phyloP scores from a whole-genome alignment of 2,888 invertebrate species.

The Digitonthophagus gazella region DNA sequence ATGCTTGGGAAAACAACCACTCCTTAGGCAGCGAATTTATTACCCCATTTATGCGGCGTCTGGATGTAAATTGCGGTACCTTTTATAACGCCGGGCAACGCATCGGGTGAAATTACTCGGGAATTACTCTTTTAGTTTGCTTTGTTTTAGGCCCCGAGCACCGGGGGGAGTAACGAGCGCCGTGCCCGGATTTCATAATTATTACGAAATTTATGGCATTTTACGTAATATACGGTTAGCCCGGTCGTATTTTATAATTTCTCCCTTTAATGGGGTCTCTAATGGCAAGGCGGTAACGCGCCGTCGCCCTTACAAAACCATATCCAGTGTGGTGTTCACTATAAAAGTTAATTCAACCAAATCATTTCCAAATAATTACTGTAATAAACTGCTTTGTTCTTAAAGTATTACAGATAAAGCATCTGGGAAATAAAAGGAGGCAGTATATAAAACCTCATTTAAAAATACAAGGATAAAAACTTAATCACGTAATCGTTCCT shows the following conservation, averaged over 20 bases:
- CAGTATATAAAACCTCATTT: too few relatives aligned
- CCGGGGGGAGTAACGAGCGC: neutral
- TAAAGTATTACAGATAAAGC: too few relatives aligned
- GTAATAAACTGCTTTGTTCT: too few relatives aligned
- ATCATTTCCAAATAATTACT: neutral
- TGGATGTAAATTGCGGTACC: conserved; percentile 1
- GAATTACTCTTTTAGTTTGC: neutral
- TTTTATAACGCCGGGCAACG: conserved; percentile 4
- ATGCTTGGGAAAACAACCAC: neutral
- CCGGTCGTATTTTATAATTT: conserved; percentile 23
- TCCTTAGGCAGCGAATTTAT: conserved; percentile 8
- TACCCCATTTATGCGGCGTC: conserved; percentile 5
- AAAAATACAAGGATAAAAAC: too few relatives aligned
- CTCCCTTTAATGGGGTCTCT: conserved; percentile 19
- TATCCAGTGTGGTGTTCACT: neutral
- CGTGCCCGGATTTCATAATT: conserved; percentile 21
- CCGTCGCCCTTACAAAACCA: neutral
- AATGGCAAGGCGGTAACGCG: neutral
- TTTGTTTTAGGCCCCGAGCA: neutral
- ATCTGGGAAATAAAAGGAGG: too few relatives aligned
- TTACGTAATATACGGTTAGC: conserved; percentile 23
- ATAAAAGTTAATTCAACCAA: neutral
- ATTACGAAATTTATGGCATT: conserved; percentile 23
- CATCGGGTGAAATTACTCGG: conserved; percentile 5
- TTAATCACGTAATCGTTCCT: too few relatives aligned